Conservation (phyloP, 2,113 vertebrate genomes). For the Mustela lutreola region DNA sequence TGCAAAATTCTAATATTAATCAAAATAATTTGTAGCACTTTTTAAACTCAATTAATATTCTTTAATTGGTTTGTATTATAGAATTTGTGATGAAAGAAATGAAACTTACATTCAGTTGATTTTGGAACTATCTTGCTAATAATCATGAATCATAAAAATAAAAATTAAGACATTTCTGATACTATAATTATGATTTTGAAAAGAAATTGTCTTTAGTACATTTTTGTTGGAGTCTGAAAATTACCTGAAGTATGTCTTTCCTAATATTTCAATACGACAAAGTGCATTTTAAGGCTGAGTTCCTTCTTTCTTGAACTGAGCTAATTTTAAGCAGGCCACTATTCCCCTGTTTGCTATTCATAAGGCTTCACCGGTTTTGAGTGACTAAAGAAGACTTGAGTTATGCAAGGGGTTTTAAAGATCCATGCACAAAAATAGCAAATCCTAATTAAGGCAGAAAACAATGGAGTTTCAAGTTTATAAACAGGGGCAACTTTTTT, state of each 20-base stretch:
- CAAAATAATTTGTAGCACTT: slow-evolving; percentile 25
- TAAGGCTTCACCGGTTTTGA: slow-evolving; percentile 61
- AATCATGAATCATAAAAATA: slow-evolving; percentile 4
- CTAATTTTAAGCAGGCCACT: slow-evolving; percentile 50
- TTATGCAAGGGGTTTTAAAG: slow-evolving; percentile 64
- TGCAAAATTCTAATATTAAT: slow-evolving; percentile 7
- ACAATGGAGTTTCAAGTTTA: slow-evolving; percentile 66
- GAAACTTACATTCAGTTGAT: not conserved
- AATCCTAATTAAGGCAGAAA: slow-evolving; percentile 73
- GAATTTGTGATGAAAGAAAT: slow-evolving; percentile 25
- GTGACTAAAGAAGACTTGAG: slow-evolving; percentile 57
- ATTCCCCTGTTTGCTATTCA: slow-evolving; percentile 25
- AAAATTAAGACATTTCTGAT: slow-evolving; percentile 14
- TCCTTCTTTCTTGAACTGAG: slow-evolving; percentile 23
- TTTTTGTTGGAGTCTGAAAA: slow-evolving; percentile 54
- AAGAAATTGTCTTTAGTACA: not conserved
- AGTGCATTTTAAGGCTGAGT: slow-evolving; percentile 1
- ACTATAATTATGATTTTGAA: slow-evolving; percentile 41
- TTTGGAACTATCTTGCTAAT: slow-evolving; percentile 53
- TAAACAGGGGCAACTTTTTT: slow-evolving; percentile 51
- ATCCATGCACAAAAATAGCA: slow-evolving; percentile 67
- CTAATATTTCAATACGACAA: slow-evolving; percentile 7
- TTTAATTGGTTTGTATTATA: slow-evolving; percentile 33
- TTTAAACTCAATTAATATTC: slow-evolving; percentile 31
- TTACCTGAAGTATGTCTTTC: not conserved